Evolutionary conservation across 2,888 invertebrate species (phyloP).

Genomic region (Auanema freiburgensis): DNA sequence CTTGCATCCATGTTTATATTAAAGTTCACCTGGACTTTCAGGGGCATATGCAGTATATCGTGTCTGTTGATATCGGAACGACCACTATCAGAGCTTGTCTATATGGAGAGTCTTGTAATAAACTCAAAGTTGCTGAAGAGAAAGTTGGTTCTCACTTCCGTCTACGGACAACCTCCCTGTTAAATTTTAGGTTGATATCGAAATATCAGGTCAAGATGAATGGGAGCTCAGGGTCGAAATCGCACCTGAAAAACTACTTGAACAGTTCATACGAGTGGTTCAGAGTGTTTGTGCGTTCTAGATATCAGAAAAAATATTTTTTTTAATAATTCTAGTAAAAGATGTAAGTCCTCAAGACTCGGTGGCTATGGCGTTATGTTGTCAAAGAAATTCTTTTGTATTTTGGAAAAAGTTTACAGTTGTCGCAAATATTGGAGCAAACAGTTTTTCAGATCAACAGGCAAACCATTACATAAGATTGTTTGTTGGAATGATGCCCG

Average conservation of each 20-base stretch:
- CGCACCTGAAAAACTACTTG: conserved; percentile 51
- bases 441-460: conserved; percentile 11
- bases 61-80: conserved; percentile 56
- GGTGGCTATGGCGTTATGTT: conserved; percentile 75
- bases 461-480: conserved; percentile 20
- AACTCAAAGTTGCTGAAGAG: conserved; percentile 25
- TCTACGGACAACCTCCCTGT: not conserved
- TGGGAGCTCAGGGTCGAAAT: conserved; percentile 49
- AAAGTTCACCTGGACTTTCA: not conserved
- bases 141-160: conserved; percentile 17
- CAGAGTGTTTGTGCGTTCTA: conserved; percentile 40
- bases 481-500: conserved; percentile 83
- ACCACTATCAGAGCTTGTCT: conserved; percentile 55
- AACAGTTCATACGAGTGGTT: conserved; percentile 45
- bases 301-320: not conserved
- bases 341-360: conserved; percentile 15
- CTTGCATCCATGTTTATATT: not conserved
- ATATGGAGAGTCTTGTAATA: conserved; percentile 39
- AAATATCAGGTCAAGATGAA: conserved; percentile 24
- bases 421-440: conserved; percentile 20
- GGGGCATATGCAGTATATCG: conserved; percentile 20
- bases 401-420: conserved; percentile 76
- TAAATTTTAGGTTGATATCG: conserved; percentile 26
- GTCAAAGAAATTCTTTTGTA: conserved; percentile 80
- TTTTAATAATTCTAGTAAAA: conserved; percentile 20